phyloP scores from a whole-genome alignment of 1,140 invertebrate species.

The Spodoptera litura region DNA sequence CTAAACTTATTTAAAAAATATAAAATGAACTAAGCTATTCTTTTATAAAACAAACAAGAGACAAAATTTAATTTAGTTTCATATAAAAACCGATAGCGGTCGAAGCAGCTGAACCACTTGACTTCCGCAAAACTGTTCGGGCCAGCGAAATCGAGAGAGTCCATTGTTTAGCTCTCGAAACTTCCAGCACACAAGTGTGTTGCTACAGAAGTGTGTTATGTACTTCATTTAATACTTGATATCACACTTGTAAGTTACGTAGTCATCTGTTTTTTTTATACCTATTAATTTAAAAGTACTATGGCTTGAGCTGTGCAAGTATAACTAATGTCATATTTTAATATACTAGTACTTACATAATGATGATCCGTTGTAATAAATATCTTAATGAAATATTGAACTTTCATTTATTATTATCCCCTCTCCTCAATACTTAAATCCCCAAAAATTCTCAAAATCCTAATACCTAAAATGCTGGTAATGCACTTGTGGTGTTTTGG shows the following conservation, averaged over 20 bases:
- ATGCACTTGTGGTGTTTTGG: too few species aligned
- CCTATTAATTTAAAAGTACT: neutral
- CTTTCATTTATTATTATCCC: too few species aligned
- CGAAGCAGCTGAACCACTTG: slow-evolving; percentile 10
- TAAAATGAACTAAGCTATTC: too few species aligned
- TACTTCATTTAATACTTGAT: neutral
- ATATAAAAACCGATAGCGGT: neutral
- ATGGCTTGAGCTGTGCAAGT: too few species aligned
- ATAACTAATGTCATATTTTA: too few species aligned
- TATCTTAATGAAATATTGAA: too few species aligned
- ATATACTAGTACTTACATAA: too few species aligned
- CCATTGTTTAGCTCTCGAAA: slow-evolving; percentile 27
- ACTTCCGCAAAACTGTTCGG: slow-evolving; percentile 20
- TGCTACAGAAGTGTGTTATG: slow-evolving; percentile 19
- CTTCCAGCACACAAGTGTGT: slow-evolving; percentile 14
- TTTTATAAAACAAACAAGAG: neutral
- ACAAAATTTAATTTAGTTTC: neutral
- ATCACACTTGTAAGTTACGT: neutral
- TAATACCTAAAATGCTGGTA: too few species aligned
- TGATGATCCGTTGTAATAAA: too few species aligned
- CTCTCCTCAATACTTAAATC: too few species aligned
- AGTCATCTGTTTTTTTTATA: neutral
- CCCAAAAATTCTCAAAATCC: too few species aligned
- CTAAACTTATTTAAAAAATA: too few species aligned
- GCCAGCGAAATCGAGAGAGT: slow-evolving; percentile 17